phyloP scores from a whole-genome alignment of 2,113 vertebrate species.

The Poicephalus meyeri region DNA sequence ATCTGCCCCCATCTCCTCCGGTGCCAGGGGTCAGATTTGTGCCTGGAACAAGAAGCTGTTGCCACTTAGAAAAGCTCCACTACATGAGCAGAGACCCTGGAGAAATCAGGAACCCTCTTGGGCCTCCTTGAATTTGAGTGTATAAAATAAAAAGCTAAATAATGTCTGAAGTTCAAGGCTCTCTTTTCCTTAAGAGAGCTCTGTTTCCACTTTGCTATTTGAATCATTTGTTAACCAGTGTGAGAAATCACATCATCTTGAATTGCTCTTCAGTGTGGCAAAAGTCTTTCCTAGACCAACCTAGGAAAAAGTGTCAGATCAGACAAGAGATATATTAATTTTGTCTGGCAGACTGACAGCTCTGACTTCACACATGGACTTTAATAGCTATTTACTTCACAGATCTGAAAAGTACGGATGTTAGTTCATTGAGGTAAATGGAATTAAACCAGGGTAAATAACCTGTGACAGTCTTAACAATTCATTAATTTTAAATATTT shows the following conservation, averaged over 20 bases:
- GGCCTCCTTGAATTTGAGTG: neutral
- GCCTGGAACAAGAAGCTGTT: neutral
- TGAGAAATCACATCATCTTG: slow-evolving; percentile 22
- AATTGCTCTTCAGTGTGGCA: neutral
- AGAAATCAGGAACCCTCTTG: neutral
- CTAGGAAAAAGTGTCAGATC: neutral
- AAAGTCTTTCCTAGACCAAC: neutral
- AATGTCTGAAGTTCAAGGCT: neutral
- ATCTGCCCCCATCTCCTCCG: neutral
- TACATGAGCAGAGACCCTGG: neutral
- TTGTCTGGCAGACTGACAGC: neutral
- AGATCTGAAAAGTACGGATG: neutral
- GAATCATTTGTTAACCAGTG: neutral
- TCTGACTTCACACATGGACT: neutral
- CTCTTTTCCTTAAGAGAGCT: neutral
- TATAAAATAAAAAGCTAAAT: neutral
- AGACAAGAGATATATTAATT: slow-evolving; percentile 4
- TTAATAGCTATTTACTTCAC: neutral
- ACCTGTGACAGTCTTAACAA: neutral
- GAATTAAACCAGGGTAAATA: neutral
- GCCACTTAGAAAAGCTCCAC: neutral
- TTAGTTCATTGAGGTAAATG: neutral
- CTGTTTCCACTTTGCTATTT: slow-evolving; percentile 24
- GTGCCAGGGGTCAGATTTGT: neutral
- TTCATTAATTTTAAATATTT: neutral